Percentiles rank a stretch among this genome's conserved stretches.
Evolutionary conservation across 2,888 invertebrate species (phyloP).

Genomic region (Quadriops clusia): DNA sequence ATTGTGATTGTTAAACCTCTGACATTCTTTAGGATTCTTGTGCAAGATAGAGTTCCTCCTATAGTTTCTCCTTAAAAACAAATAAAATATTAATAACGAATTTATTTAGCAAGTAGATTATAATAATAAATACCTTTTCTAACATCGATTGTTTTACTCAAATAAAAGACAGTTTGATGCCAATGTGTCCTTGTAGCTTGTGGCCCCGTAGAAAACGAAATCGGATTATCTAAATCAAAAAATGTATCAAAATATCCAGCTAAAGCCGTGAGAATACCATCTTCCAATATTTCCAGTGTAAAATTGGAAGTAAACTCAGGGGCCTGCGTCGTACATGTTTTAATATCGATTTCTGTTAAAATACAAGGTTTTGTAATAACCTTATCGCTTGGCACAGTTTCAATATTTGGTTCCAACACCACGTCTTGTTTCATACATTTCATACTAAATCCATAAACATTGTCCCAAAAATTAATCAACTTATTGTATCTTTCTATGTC

Average conservation of each 20-base stretch:
- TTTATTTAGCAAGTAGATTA: neutral
- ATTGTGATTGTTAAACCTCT: slow-evolving; percentile 63
- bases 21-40: slow-evolving; percentile 59
- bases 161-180: slow-evolving; percentile 87
- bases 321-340: slow-evolving; percentile 57
- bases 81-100: slow-evolving; percentile 4
- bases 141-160: slow-evolving; percentile 60
- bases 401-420: slow-evolving; percentile 63
- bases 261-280: slow-evolving; percentile 64
- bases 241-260: slow-evolving; percentile 87
- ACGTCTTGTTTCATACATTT: slow-evolving; percentile 78
- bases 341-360: slow-evolving; percentile 63
- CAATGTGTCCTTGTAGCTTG: slow-evolving; percentile 70
- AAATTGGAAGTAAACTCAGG: slow-evolving; percentile 64
- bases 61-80: slow-evolving; percentile 42
- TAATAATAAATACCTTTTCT: slow-evolving; percentile 43
- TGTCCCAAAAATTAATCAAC: slow-evolving; percentile 76
- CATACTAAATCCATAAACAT: slow-evolving; percentile 93
- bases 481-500: slow-evolving; percentile 61
- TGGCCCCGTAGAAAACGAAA: slow-evolving; percentile 72
- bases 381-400: slow-evolving; percentile 49
- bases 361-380: slow-evolving; percentile 55
- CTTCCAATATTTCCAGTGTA: slow-evolving; percentile 47
- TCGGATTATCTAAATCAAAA: slow-evolving; percentile 58
- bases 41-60: slow-evolving; percentile 62